Evolutionary conservation across 1,140 invertebrate genomes (phyloP).

Genomic region (Ceratosolen solmsi): DNA sequence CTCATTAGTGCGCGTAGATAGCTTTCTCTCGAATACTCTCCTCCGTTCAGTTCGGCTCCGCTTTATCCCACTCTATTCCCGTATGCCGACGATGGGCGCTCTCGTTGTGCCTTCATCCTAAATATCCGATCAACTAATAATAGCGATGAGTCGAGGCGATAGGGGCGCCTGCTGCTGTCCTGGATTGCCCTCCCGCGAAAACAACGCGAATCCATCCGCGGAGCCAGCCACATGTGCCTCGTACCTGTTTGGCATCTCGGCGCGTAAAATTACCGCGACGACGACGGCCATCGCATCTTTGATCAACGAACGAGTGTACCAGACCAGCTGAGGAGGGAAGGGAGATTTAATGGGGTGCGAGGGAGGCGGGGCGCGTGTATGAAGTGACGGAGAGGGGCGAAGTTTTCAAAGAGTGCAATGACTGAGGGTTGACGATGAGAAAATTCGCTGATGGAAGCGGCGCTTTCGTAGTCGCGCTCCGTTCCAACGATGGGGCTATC

Average conservation of each 20-base stretch:
- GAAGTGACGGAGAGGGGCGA: not conserved
- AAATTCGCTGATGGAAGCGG: too few relatives aligned
- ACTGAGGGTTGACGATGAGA: not conserved
- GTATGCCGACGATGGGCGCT: too few relatives aligned
- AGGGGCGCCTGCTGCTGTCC: conserved; percentile 11
- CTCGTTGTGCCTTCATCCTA: not conserved
- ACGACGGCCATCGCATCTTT: not conserved
- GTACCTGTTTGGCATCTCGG: not conserved
- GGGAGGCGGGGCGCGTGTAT: not conserved
- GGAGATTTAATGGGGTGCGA: too few relatives aligned
- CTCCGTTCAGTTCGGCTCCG: not conserved
- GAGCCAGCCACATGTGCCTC: not conserved
- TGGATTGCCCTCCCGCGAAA: not conserved
- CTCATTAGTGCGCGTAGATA: too few relatives aligned
- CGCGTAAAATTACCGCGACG: not conserved
- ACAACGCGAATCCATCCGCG: too few relatives aligned
- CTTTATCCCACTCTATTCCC: too few relatives aligned
- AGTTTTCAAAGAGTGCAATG: not conserved
- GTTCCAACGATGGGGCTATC: not conserved
- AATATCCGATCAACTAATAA: not conserved
- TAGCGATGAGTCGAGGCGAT: conserved; percentile 9
- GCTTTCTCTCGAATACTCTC: not conserved
- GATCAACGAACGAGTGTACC: too few relatives aligned
- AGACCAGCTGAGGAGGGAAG: too few relatives aligned
- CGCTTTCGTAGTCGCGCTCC: too few relatives aligned